These are phyloP conservation scores for Poecilia picta DNA, from an alignment of 2,797 vertebrate species.

Conservation along the genomic window DNA sequence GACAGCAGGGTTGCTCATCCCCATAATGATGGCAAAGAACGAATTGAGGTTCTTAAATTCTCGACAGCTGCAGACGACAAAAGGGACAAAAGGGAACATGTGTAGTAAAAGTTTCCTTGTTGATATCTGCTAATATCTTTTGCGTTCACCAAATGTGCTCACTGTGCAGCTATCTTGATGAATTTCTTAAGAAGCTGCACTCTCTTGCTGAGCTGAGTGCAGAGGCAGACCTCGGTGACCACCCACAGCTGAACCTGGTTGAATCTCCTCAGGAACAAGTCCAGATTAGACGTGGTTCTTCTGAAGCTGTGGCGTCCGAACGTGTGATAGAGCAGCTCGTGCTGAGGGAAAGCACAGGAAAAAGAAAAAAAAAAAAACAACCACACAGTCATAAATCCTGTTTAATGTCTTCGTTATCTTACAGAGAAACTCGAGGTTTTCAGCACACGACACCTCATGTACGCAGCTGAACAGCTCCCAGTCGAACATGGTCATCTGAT, in stretches of 20 bases:
- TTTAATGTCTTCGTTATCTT: not conserved
- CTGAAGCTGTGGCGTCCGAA: slow-evolving; percentile 95
- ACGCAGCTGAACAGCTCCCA: slow-evolving; percentile 99
- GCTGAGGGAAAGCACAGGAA: slow-evolving; percentile 72
- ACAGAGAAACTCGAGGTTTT: not conserved
- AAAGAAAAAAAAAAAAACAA: not conserved
- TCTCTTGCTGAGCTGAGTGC: slow-evolving; percentile 94
- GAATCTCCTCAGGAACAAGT: slow-evolving; percentile 95
- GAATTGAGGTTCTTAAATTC: slow-evolving; percentile 98
- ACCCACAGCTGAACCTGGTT: slow-evolving; percentile 99
- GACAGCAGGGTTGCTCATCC: slow-evolving; percentile 97
- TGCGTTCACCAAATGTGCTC: slow-evolving; percentile 72
- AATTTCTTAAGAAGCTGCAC: slow-evolving; percentile 99
- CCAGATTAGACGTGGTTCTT: slow-evolving; percentile 94
- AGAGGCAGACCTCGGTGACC: slow-evolving; percentile 95
- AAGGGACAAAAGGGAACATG: not conserved
- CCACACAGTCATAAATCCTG: not conserved
- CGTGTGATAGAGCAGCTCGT: slow-evolving; percentile 95
- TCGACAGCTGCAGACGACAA: slow-evolving; percentile 86
- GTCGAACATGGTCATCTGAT: slow-evolving; percentile 97
- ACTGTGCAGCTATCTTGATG: slow-evolving; percentile 99
- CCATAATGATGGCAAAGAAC: slow-evolving; percentile 98
- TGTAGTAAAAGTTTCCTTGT: not conserved
- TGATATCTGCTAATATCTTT: not conserved
- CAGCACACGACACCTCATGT: slow-evolving; percentile 86